Percentiles rank a stretch among this genome's conserved stretches.
Conservation (phyloP, 2,888 invertebrate genomes). For the Nineta flava region DNA sequence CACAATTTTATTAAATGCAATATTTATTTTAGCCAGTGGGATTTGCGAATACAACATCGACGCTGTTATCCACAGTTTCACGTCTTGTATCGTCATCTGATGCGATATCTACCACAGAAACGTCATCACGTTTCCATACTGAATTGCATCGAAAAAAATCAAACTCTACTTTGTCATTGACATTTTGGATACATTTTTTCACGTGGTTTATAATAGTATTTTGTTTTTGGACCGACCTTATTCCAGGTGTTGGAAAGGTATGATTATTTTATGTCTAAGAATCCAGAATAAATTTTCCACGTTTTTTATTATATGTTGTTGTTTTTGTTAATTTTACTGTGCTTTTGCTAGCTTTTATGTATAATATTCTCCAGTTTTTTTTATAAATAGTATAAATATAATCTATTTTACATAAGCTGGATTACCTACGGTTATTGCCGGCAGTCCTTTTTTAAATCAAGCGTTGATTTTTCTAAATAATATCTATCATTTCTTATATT, state of each 20-base stretch:
- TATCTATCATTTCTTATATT: no score
- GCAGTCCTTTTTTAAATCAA: no score
- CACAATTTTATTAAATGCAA: neutral
- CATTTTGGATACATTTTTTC: conserved; percentile 30
- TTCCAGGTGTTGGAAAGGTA: conserved; percentile 35
- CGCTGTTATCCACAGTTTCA: conserved; percentile 33
- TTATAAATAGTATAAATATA: no score
- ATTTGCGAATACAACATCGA: conserved; percentile 19
- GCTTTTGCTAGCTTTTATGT: no score
- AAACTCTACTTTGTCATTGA: conserved; percentile 8
- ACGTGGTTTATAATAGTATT: conserved; percentile 26
- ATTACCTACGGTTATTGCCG: no score
- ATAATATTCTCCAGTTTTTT: no score
- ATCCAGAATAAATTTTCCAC: neutral
- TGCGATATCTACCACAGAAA: conserved; percentile 11
- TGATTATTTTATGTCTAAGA: neutral
- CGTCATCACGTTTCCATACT: conserved; percentile 8
- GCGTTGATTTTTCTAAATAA: no score
- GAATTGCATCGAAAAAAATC: conserved; percentile 3
- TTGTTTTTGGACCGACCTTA: conserved; percentile 33
- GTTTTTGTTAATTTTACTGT: no score
- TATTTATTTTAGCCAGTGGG: conserved; percentile 15
- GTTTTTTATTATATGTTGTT: no score
- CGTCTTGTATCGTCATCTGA: conserved; percentile 33
- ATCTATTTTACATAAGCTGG: no score